Conservation (phyloP, 2,797 vertebrate species). For the Sebastes umbrosus region DNA sequence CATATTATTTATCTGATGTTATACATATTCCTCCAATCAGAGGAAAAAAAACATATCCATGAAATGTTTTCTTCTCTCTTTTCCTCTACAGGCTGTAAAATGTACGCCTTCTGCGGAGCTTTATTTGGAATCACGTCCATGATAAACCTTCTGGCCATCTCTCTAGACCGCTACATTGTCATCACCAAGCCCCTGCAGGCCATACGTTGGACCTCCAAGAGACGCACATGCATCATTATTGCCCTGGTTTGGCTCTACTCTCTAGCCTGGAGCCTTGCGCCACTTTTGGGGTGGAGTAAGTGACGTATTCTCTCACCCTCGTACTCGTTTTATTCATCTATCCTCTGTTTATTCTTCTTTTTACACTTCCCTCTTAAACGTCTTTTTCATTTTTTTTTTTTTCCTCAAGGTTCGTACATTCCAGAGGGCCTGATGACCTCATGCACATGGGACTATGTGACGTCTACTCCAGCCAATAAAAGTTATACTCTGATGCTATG, state of each 20-base stretch:
- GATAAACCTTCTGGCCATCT: conserved; percentile 93
- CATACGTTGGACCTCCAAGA: conserved; percentile 85
- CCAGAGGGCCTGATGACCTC: conserved; percentile 88
- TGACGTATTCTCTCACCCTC: neutral
- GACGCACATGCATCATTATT: conserved; percentile 83
- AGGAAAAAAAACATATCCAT: neutral
- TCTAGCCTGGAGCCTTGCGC: conserved; percentile 92
- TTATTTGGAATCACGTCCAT: conserved; percentile 95
- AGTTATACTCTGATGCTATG: conserved; percentile 86
- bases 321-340: neutral
- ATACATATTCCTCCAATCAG: neutral
- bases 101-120: conserved; percentile 95
- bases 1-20: neutral
- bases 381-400: neutral
- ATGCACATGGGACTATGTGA: conserved; percentile 85
- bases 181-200: conserved; percentile 92
- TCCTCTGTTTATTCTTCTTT: neutral
- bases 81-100: conserved; percentile 82
- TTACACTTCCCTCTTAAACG: neutral
- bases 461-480: conserved; percentile 79
- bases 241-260: conserved; percentile 91
- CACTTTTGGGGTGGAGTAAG: conserved; percentile 96
- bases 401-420: conserved; percentile 80
- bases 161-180: conserved; percentile 92
- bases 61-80: neutral